Evolutionary conservation across 2,797 vertebrate species (phyloP), one percentile per base, ranked within the genome.

Genomic region (Propithecus deckenii): DNA sequence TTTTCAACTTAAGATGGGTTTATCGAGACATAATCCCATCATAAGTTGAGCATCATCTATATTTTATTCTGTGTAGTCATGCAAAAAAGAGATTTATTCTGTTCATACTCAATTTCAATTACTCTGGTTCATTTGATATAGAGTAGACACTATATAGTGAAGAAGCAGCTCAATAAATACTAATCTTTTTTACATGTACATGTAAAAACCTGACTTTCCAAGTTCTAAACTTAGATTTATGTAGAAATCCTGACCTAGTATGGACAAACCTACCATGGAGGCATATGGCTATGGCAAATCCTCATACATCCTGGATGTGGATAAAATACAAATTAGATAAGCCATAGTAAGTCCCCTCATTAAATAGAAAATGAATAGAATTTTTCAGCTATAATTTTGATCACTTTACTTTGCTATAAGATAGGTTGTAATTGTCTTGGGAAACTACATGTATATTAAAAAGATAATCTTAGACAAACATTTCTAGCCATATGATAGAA

Each of bases 151-250:
- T 88, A 25, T 12, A 80, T 65, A 78, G 61, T 84, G 61, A 97
- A 96, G 89, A 93, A 93, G 92, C 50, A 23, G 79, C 43, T 97
- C 35, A 76, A 67, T 69, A 91, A 94, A 97, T 76, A 96, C 61
- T 89, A 65, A 97, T 89, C 67, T 76, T 83, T 97, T 94, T 96
- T 76, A 93, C 67, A 84, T 5, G 20, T 67, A 46, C 43, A 91
- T 80, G 65, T 5, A 93, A 90, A 97, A 96, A 93, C 28, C n/a
- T 92, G 65, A 46, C 30, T 91, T 96, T 95, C 83, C 22, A 91
- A 91, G 63, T 79, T 97, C 88, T 94, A 98, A 96, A 94, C 92
- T 92, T 95, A 97, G 52, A 94, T 57, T 89, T 96, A 96, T 25
- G 67, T 91, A 63, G 63, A 96, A 94, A 94, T 86, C 69, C 75